Conservation (phyloP, 2,797 vertebrate species). For the Pitangus sulphuratus region DNA sequence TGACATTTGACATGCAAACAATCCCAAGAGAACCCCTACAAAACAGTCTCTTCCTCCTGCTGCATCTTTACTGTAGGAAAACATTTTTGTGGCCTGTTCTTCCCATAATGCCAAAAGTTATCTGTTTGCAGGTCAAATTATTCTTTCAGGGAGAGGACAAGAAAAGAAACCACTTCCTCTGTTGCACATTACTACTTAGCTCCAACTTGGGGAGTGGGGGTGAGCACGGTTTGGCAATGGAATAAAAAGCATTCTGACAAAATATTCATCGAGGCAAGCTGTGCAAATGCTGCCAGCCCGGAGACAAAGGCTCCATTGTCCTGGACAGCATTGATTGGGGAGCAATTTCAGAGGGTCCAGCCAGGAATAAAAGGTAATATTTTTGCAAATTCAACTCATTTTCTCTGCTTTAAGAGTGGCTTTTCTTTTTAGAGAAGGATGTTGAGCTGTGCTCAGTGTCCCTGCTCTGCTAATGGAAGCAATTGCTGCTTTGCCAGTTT, state of each 20-base stretch:
- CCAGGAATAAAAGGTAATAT: slow-evolving; percentile 29
- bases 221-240: not conserved
- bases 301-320: slow-evolving; percentile 51
- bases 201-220: not conserved
- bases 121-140: slow-evolving; percentile 7
- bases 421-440: not conserved
- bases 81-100: slow-evolving; percentile 22
- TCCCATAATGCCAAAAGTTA: not conserved
- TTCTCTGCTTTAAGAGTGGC: not conserved
- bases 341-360: not conserved
- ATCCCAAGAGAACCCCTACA: slow-evolving; percentile 29
- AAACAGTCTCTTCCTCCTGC: slow-evolving; percentile 7
- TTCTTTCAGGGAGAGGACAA: not conserved
- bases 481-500: not conserved
- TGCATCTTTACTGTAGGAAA: slow-evolving; percentile 44
- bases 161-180: not conserved
- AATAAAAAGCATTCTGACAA: slow-evolving; percentile 5
- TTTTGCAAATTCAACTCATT: slow-evolving; percentile 42
- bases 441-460: not conserved
- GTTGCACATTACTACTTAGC: slow-evolving; percentile 32
- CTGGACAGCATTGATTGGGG: not conserved
- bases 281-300: slow-evolving; percentile 26
- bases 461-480: not conserved
- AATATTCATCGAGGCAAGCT: slow-evolving; percentile 50
- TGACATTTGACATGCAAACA: slow-evolving; percentile 51